Evolutionary conservation across 2,888 invertebrate genomes (phyloP), one percentile per base, ranked within the genome.

Genomic region (Furcula furcula): DNA sequence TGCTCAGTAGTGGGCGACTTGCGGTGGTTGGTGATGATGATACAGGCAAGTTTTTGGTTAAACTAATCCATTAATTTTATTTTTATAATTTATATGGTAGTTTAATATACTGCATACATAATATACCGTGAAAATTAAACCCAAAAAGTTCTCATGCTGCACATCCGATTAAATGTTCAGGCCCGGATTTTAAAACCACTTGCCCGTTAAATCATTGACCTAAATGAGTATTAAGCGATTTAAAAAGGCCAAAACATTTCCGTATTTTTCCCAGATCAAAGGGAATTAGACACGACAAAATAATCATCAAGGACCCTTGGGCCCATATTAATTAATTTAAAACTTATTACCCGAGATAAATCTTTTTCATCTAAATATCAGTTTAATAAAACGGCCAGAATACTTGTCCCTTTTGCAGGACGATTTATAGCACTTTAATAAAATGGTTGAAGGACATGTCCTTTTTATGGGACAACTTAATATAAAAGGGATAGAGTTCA

Each of bases 391-490:
- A n/a, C n/a, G n/a, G n/a, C n/a, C n/a, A 39, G 46, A 55, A 43
- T 48, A 35, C 50, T 54, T 65, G 63, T 61, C 47, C 55, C 55
- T 60, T 59, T 66, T 61, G 61, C 59, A n/a, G n/a, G n/a, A n/a
- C n/a, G n/a, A 62, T 64, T 67, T 64, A 58, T 59, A 56, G 59
- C 59, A 54, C n/a, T 67, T 65, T 67, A 56, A 59, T 67, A 64
- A 65, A 66, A 69, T 54, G 55, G 59, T 51, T 42, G 50, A 52
- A 55, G 58, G 51, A 46, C 36, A 54, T 52, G 46, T 49, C 44
- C 57, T 35, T 59, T 52, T 57, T 55, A 53, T 52, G 43, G 56
- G 62, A 57, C 57, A 69, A 66, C 57, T 68, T 71, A 69, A 72
- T 73, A 72, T 47, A 65, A 62, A 64, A 55, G 54, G 60, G 59